Percentiles rank a stretch among this genome's conserved stretches.
Conservation (phyloP, 2,888 invertebrate species). For the Torymus auratus region DNA sequence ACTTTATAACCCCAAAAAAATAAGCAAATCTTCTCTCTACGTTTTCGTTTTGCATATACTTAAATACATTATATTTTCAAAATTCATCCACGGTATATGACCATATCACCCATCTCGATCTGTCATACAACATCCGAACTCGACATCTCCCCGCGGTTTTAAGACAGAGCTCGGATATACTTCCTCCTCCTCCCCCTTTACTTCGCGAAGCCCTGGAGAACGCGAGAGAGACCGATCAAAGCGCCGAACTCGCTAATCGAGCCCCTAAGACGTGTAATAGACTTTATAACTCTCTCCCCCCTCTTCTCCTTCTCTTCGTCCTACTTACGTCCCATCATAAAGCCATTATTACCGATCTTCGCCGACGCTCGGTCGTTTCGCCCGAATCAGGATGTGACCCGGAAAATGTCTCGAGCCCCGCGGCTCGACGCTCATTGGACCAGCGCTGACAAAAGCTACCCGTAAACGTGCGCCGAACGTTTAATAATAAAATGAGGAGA, state of each 20-base stretch:
- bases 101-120: too few relatives aligned
- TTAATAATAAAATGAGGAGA: constrained; percentile 35
- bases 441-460: constrained; percentile 14
- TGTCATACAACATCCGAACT: too few relatives aligned
- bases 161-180: neutral
- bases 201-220: neutral
- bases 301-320: constrained; percentile 23
- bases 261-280: constrained; percentile 50
- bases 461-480: constrained; percentile 40
- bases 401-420: constrained; percentile 41
- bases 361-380: constrained; percentile 24
- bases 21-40: too few relatives aligned
- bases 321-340: constrained; percentile 54
- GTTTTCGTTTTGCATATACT: too few relatives aligned
- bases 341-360: constrained; percentile 56
- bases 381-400: constrained; percentile 57
- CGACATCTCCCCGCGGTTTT: too few relatives aligned
- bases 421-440: constrained; percentile 26
- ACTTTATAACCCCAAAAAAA: neutral
- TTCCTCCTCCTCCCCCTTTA: neutral
- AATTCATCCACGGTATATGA: too few relatives aligned
- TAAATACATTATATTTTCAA: too few relatives aligned
- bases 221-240: constrained; percentile 30
- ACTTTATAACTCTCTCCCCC: constrained; percentile 45
- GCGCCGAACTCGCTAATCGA: constrained; percentile 46